Evolutionary conservation across 2,888 invertebrate genomes (phyloP), one percentile per base, ranked within the genome.

Genomic region (Isoperla grammatica): DNA sequence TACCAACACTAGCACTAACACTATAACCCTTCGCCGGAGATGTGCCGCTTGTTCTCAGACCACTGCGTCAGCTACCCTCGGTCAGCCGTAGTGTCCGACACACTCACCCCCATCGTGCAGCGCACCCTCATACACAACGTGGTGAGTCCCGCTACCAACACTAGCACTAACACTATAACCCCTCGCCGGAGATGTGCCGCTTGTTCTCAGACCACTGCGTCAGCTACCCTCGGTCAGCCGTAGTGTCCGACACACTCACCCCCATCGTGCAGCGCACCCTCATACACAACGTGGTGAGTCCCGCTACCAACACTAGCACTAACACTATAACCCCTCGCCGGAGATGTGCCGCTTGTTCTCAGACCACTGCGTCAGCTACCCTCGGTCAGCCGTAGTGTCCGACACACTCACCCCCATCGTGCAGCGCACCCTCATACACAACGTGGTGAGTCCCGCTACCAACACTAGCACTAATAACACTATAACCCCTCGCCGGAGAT

Each of bases 71-170:
- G 80, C 57, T 78, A 86, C 69, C 89, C 89, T 6, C 73, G 81
- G 29, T 85, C 87, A 35, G 81, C 84, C 19, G 80, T 86, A 5
- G 82, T 87, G 15, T 79, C 83, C 62, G 87, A 87, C 61, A 73
- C 80, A 40, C 82, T 89, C 62, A 84, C 86, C 20, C 86, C 88
- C 48, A 86, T 89, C 37, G 86, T 89, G 40, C 84, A 86, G 43
- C 78, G 88, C 57, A 88, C 88, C 65, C 81, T 90, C 64, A 90
- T 89, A 69, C 84, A 88, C 71, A 90, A 87, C 68, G 88, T 88
- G 62, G 80, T 80, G 70, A 73, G 76, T 71, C 17, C 4, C 11
- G 42, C 17, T 50, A 13, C 6, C n/a, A n/a, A n/a, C n/a, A n/a
- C n/a, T n/a, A n/a, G n/a, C n/a, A n/a, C n/a, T n/a, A n/a, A n/a